Evolutionary conservation across 1,140 invertebrate species (phyloP), one percentile per base, ranked within the genome.

Genomic region (Pomacea maculata): DNA sequence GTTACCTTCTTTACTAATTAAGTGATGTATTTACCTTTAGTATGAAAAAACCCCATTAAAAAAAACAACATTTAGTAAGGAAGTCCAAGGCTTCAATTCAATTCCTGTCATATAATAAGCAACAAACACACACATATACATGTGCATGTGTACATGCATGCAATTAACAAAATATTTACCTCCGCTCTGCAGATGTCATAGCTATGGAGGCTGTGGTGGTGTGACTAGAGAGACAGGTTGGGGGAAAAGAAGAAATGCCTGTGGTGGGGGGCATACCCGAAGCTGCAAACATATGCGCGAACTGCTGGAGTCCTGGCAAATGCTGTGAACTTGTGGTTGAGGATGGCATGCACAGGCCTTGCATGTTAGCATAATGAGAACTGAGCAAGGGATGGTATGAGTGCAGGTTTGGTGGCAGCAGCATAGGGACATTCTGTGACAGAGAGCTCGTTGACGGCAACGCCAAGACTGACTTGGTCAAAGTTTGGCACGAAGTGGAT

Each of bases 271-370:
- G 55, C 61, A 55, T 77, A 64, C 67, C 65, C 45, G 61, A 71
- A 15, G 73, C 75, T 25, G 63, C 82, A 76, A 74, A 80, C 80
- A 85, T 83, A 57, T 86, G 83, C 7, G 86, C 86, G 34, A 88
- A 79, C 54, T 80, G 82, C 77, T 87, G 87, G 82, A 88, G 85
- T 8, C 85, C 81, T 8, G 85, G 85, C 45, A 88, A 75, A 52
- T 80, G 82, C 79, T 89, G 88, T 75, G 86, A 87, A 75, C 84
- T 86, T 17, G 80, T 77, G 4, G 76, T 34, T 11, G 82, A 75
- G 19, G 87, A 81, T 34, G 83, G 68, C 63, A 82, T 72, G 8
- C 84, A 82, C 75, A 83, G 77, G 29, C 63, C 80, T 73, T 80
- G 68, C 74, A 81, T 67, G 57, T 55, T 61, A 74, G 75, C 78